Evolutionary conservation across 2,797 vertebrate species (phyloP), one percentile per base, ranked within the genome.

Genomic region (Merluccius polli): DNA sequence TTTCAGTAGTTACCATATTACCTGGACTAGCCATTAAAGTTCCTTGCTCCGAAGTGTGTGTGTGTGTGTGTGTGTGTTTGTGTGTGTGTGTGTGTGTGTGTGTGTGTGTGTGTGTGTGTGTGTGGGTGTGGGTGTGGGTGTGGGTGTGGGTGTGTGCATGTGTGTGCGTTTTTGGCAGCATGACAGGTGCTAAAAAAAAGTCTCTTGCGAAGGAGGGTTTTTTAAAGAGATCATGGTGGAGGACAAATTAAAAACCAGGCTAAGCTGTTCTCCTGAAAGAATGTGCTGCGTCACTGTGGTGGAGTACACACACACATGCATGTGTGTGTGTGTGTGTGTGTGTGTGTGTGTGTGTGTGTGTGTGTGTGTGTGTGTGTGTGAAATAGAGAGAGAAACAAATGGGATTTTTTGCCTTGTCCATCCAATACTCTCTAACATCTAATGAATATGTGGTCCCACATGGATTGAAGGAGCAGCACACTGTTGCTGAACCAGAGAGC

Each of bases 211-310:
- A 2, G 52, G 30, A 76, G 70, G 69, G 48, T 21, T 78, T n/a
- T 84, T 85, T 85, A 84, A 88, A 82, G 67, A 84, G 80, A 82
- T 90, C 36, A 35, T 31, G 74, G 36, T 27, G 71, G 65, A 80
- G 68, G 68, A 71, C 69, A 41, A 27, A 27, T 84, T 81, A 79
- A 80, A 85, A 84, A 85, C 59, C 30, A 79, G 74, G 76, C 75
- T 79, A 86, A 89, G 77, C 85, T 76, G 77, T 85, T 89, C 75
- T 18, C 30, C 73, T 36, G 70, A 41, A 73, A 69, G 48, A 78
- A 85, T 30, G n/a, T 74, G 83, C 78, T 36, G 74, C 24, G 31
- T 87, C 78, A 86, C 73, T 36, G 29, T 33, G 63, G 0, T 38
- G 73, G 73, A 30, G 77, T 70, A 13, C 52, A 67, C 52, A 71